Base-by-base conservation (phyloP, 2,888 invertebrate genomes). In the Embidobia sp. region DNA sequence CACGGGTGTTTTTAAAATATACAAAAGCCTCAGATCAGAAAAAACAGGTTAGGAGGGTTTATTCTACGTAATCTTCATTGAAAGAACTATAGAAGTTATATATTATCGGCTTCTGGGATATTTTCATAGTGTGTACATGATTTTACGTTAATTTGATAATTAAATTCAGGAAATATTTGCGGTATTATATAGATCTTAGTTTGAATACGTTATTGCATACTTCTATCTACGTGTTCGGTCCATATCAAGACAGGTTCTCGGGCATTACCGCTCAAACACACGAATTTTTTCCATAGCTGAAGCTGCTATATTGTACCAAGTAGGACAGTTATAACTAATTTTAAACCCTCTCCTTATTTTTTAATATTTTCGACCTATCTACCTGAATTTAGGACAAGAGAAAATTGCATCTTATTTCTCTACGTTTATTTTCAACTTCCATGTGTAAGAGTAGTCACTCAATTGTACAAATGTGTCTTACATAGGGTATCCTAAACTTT, bases 371-470 rank as follows among this genome's bases (percentile, higher is more conserved):
- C 49, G 13, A 3, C n/a, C 6, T 22, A 6, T 4, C 22, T 22
- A 6, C 3, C 6, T 22, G 6, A 3, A 33, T 10, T 29, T 10
- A 1, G 51, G 70, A 3, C 70, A n/a, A n/a, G 64, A 73, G 1
- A 73, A 16, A 13, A 49, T 49, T 1, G 49, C 33, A 33, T 49
- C 49, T 3, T 33, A 49, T 33, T 49, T n/a, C 8, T 22, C 15
- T 2, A 8, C 61, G 16, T 22, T 22, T 22, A 22, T 0, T n/a
- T 22, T 53, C 5, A 73, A 15, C 55, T 67, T 75, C 75, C 73
- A 74, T 1, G 48, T 33, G 1, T 48, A 6, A 8, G 31, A 77
- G 29, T 63, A 77, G 3, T 46, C 11, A 16, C 55, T 37, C 0
- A 78, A 66, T 35, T 67, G 51, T 1, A 33, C 6, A 26, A 53